These are phyloP conservation scores for Augochlora pura DNA, from an alignment of 1,140 invertebrate species.

Conservation along the genomic window DNA sequence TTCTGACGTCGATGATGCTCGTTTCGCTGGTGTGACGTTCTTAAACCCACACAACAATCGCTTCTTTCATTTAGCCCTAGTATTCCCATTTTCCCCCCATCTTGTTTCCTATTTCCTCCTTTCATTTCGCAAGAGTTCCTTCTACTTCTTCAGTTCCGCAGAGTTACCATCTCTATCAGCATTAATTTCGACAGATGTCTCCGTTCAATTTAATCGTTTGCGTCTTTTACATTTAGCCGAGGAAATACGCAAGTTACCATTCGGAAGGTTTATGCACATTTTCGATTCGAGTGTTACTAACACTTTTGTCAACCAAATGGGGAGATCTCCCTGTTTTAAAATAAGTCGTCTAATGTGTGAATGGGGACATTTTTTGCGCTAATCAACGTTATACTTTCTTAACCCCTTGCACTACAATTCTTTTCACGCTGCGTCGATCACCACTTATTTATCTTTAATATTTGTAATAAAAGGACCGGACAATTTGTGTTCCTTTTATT, in stretches of 20 bases:
- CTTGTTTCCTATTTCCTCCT: not conserved
- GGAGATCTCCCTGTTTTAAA: no score
- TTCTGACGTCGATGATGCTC: slow-evolving; percentile 40
- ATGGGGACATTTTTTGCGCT: no score
- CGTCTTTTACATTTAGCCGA: not conserved
- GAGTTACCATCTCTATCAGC: not conserved
- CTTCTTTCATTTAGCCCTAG: slow-evolving; percentile 9
- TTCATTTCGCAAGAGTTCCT: not conserved
- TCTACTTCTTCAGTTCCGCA: not conserved
- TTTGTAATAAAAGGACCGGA: no score
- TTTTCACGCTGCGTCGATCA: no score
- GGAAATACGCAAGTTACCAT: not conserved
- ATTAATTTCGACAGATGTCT: not conserved
- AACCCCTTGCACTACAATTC: no score
- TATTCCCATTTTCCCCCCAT: not conserved
- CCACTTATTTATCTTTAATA: no score
- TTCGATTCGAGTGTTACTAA: no score
- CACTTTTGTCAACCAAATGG: no score
- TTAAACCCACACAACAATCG: slow-evolving; percentile 55
- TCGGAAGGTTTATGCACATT: no score
- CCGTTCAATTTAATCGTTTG: not conserved
- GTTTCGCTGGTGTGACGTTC: slow-evolving; percentile 29
- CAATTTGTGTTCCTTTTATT: no score
- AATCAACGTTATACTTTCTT: no score
- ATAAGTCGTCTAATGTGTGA: no score